Conservation (phyloP, 23 tunicate species). For the Oikopleura dioica region DNA sequence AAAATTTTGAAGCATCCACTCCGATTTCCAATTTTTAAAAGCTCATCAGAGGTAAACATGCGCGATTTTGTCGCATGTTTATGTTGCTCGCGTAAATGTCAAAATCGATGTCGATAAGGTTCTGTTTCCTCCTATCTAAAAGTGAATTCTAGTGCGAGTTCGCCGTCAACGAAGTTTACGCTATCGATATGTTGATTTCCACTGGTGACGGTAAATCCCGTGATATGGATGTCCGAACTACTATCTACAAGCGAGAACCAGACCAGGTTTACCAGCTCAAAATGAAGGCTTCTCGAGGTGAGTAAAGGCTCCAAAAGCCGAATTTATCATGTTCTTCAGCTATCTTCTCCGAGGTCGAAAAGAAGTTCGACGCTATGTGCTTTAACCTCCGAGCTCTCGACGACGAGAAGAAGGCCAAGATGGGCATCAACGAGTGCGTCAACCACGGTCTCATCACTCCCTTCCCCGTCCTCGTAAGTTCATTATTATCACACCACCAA, state of each 20-base stretch:
- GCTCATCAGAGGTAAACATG: too few relatives aligned
- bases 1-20: too few relatives aligned
- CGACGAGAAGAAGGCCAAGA: conserved; percentile 83
- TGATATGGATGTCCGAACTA: conserved; percentile 53
- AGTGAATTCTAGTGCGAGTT: too few relatives aligned
- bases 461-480: conserved; percentile 46
- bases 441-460: conserved; percentile 89
- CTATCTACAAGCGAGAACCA: conserved; percentile 82
- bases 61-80: too few relatives aligned
- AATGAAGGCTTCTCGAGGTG: conserved; percentile 98
- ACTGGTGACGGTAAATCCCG: conserved; percentile 85
- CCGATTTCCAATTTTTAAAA: too few relatives aligned
- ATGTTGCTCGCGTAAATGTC: too few relatives aligned
- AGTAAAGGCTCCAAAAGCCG: neutral
- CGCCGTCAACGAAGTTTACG: conserved; percentile 81
- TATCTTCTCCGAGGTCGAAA: conserved; percentile 75
- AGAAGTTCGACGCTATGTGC: conserved; percentile 81
- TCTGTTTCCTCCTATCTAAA: neutral
- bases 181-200: conserved; percentile 57
- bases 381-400: conserved; percentile 63
- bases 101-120: too few relatives aligned
- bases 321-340: conserved; percentile 18
- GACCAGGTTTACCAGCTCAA: conserved; percentile 65
- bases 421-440: conserved; percentile 90
- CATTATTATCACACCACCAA: neutral